Evolutionary conservation across 2,797 vertebrate genomes (phyloP), one percentile per base, ranked within the genome.

Genomic region (Gouania willdenowi): DNA sequence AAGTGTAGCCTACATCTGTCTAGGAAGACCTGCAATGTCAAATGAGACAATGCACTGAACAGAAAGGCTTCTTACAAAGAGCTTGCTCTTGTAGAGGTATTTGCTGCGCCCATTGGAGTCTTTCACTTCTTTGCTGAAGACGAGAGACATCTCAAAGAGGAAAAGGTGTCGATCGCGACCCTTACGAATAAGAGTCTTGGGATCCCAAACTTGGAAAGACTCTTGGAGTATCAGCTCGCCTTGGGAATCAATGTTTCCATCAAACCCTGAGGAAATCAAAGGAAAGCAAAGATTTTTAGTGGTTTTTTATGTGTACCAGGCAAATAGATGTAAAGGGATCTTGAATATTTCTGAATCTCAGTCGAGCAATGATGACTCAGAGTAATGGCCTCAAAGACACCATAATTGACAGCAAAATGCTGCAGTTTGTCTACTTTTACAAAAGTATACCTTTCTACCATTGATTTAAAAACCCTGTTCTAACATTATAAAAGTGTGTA

Each of bases 151-250:
- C 81, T 99, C 97, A 37, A 99, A 99, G 48, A 99, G 93, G 86
- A 98, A 99, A 54, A 99, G 92, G 68, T 99, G 97, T n/a, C 96
- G 87, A 42, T 99, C 97, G 9, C 97, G 90, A 21, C 97, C 97
- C 70, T 98, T 99, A 8, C 97, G 89, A 60, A 98, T 98, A 23
- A 99, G 87, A 39, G 95, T 97, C 87, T 99, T 99, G 20, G 97
- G 97, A 79, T 99, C 97, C 97, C 97, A 99, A 6, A 99, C 96
- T 84, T 98, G 97, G 89, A 99, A 98, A 58, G 96, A 96, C 68
- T 99, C 97, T 87, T 99, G 97, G 30, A 99, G 92, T 66, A 98
- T 97, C 57, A 99, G 87, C 71, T 99, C 96, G 70, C 97, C 97
- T 87, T 97, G 96, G 79, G 94, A 93, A 84, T 98, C 97, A 10